Base-by-base conservation (phyloP, 2,113 vertebrate species). In the Podarcis muralis region DNA sequence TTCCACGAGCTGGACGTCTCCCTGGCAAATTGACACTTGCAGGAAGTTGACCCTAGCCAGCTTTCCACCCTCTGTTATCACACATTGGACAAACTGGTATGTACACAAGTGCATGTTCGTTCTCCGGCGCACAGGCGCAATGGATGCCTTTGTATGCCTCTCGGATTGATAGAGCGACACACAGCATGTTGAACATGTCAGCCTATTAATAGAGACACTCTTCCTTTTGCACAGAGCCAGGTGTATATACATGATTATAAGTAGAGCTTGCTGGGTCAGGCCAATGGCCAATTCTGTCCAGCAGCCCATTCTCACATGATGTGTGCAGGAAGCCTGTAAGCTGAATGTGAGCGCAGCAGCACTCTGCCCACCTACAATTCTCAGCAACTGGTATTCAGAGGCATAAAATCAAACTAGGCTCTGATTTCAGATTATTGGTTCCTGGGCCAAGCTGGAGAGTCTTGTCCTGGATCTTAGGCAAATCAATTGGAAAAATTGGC, bases 1-100 rank as follows among this genome's bases (percentile, higher is more conserved):
- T 94, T 94, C 90, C 90, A 90, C 0, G 2, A 89, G 92, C 92
- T 68, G 30, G 65, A 32, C 0, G 40, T 62, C 75, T 22, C 0
- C 0, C 3, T 43, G 85, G 78, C 48, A 53, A 83, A 90, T 88
- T 81, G 35, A 2, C 30, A 23, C 15, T 30, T 0, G 0, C 0
- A 7, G 35, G 74, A 83, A 85, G 40, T n/a, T 43, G 80, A 77
- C 85, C 84, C 40, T 30, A 62, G 53, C 23, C 35, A 32, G 69
- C 48, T 69, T 48, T 71, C 65, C 11, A 25, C 18, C 13, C 35
- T 79, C 23, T 27, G 23, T 20, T 74, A 59, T 69, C 43, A 25
- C 62, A 89, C 77, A 48, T 6, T 4, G 53, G 65, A 37, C 16
- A 66, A 20, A 68, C 9, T 25, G 23, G 37, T 6, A n/a, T 23